These are phyloP conservation scores for Clarias platycephalus DNA, from an alignment of 2,797 vertebrate genomes.

Conservation along the genomic window DNA sequence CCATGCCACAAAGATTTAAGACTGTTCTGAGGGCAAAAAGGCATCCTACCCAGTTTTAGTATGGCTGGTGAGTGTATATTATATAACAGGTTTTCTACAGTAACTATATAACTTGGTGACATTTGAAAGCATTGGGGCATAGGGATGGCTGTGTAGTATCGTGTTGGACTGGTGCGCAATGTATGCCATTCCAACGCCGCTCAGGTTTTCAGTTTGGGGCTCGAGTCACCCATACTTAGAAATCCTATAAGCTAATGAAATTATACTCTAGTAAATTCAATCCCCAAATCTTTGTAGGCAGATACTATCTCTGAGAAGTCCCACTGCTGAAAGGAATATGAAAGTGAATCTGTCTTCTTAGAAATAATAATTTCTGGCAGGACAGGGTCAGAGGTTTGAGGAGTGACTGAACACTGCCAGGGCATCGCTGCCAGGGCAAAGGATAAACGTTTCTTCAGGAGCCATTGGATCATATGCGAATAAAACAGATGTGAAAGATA, in stretches of 20 bases:
- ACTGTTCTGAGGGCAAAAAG: background rate
- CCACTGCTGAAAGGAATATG: background rate
- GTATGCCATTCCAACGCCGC: background rate
- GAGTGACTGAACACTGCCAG: background rate
- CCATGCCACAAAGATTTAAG: background rate
- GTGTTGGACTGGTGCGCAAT: background rate
- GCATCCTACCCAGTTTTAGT: background rate
- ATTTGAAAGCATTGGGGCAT: background rate
- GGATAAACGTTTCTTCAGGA: background rate
- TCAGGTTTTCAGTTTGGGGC: background rate
- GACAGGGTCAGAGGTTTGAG: background rate
- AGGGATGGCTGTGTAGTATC: conserved; percentile 1
- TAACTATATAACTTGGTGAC: conserved; percentile 3
- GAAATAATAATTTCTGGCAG: background rate
- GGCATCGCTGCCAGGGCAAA: background rate
- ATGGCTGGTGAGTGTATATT: background rate
- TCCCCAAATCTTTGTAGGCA: background rate
- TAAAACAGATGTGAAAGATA: conserved; percentile 23
- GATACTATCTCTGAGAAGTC: background rate
- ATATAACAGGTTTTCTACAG: background rate
- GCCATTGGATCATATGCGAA: background rate
- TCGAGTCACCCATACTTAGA: background rate
- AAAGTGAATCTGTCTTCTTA: background rate
- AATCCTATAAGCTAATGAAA: background rate
- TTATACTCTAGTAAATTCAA: background rate